Base-by-base conservation (phyloP, 2,797 vertebrate species). In the Oryzias sinensis region DNA sequence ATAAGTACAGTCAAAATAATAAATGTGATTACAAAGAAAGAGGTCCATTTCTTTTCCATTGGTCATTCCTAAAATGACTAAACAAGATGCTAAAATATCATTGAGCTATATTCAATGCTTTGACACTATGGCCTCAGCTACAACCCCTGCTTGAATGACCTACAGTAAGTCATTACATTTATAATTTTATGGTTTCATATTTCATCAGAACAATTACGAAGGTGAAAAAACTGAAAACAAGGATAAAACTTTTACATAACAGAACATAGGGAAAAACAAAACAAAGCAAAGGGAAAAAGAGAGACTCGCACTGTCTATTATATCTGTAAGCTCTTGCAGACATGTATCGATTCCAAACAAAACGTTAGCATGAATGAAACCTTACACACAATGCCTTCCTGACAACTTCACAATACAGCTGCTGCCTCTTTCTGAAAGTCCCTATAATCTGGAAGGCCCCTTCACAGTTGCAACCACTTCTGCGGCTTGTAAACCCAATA, bases 331-430 rank as follows among this genome's bases (percentile, higher is more conserved):
- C 60, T 62, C 33, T 51, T 53, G 49, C 53, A 57, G 56, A 76
- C 72, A 62, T 81, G 84, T 76, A 63, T 88, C 70, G 76, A 72
- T 59, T 59, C 51, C 56, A 57, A 73, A 49, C 53, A 47, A 62
- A 67, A 52, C 47, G 53, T 63, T 66, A 60, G 5, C 47, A 14
- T 60, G 63, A 72, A 71, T 60, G 63, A 71, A 74, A 54, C 61
- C 61, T 65, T 49, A 44, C 56, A 50, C 62, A 69, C 53, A 29
- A 33, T 53, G 44, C 59, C 6, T 49, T 17, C 53, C 44, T 24
- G 27, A 9, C 9, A 33, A 20, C 63, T 61, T 66, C 25, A 61
- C 33, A 59, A 62, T 76, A 62, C 17, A 33, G 20, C n/a, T 9
- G 59, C 47, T 9, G n/a, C 55, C 56, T 59, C 41, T 15, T 22